A percentile compares a stretch with the other conserved stretches of the same genome.
These are phyloP conservation scores for Erpornis zantholeuca DNA, from an alignment of 2,113 vertebrate genomes.

Conservation along the genomic window DNA sequence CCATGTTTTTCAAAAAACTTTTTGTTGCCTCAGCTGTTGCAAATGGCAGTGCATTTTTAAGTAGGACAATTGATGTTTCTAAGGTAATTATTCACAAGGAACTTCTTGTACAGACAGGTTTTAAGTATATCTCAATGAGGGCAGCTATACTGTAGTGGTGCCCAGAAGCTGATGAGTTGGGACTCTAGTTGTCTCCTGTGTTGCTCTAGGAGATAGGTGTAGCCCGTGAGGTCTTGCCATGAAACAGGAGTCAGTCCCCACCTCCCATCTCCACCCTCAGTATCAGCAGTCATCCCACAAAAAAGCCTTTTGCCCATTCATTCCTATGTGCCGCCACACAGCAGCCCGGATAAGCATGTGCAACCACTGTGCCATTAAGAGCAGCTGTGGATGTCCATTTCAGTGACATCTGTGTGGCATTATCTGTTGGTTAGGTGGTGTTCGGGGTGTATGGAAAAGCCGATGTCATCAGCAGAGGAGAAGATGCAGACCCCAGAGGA, in stretches of 20 bases:
- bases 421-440: neutral
- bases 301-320: accelerated
- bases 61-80: neutral
- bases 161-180: neutral
- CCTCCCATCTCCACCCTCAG: neutral
- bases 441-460: neutral
- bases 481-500: neutral
- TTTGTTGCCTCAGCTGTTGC: neutral
- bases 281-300: neutral
- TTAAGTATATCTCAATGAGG: neutral
- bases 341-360: accelerated
- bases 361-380: neutral
- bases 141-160: neutral
- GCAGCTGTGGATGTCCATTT: neutral
- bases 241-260: neutral
- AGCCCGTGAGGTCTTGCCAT: neutral
- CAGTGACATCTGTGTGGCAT: neutral
- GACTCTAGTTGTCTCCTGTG: neutral
- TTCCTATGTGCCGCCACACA: accelerated
- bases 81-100: neutral
- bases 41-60: neutral
- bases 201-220: neutral
- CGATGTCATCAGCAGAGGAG: neutral
- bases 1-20: neutral
- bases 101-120: neutral